Evolutionary conservation across 2,797 vertebrate genomes (phyloP), one percentile per base, ranked within the genome.

Genomic region (Perodicticus potto): DNA sequence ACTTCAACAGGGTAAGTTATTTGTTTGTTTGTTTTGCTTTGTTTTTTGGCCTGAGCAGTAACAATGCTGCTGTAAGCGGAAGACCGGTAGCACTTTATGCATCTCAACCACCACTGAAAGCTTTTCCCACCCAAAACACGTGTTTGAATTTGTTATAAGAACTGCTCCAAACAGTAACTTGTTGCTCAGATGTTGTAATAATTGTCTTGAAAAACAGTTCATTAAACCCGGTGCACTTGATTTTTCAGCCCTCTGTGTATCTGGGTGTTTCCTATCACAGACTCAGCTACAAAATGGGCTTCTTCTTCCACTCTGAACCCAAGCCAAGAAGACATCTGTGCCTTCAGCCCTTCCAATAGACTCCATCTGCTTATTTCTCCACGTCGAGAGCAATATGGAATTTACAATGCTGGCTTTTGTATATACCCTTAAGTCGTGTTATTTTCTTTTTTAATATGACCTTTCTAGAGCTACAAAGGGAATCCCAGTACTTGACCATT

Each of bases 311-410:
- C 40, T 85, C 78, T 96, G 96, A 97, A 95, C 73, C 10, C 74
- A 84, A 72, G 96, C 96, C 96, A 97, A 87, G 95, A 95, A 95
- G 96, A 97, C 96, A 97, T 97, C 95, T 97, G 95, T 95, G 86
- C 89, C 97, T 91, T 85, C 77, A 91, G 67, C 93, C 94, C 84
- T 96, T 97, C 96, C 96, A 97, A 90, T 92, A 61, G 96, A 91
- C 86, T 84, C 97, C 96, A 97, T 96, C 96, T 95, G 97, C 93
- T 95, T 88, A 74, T 80, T 82, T 95, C 85, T 87, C 86, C 82
- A 57, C 70, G 81, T 91, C 91, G 86, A 82, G 77, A 89, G 83
- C 91, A 83, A 97, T 93, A 85, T 95, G 92, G 96, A 95, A 96
- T 96, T 94, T 87, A 95, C 81, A 91, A 53, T 65, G 70, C 69